These are phyloP conservation scores for Sinocyclocheilus anshuiensis DNA, from an alignment of 2,113 vertebrate genomes.

Conservation along the genomic window DNA sequence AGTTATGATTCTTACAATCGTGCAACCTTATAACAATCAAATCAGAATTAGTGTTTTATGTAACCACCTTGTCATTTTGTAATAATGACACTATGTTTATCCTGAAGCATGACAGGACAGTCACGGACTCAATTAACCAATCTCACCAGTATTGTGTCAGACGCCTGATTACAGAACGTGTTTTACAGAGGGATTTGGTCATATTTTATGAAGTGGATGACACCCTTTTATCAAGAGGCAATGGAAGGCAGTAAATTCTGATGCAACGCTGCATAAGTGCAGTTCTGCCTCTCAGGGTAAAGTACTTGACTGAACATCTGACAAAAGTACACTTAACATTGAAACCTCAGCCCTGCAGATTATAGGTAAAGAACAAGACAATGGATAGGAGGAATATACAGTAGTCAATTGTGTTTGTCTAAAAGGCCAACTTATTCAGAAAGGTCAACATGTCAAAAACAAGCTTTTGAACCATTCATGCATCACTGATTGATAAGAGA, in stretches of 20 bases:
- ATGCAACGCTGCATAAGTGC: slow-evolving; percentile 17
- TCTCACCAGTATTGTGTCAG: neutral
- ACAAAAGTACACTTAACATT: neutral
- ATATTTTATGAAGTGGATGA: slow-evolving; percentile 32
- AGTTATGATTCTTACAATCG: neutral
- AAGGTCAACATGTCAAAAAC: slow-evolving; percentile 4
- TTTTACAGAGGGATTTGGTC: neutral
- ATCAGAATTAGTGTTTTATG: neutral
- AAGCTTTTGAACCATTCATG: neutral
- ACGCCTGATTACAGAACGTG: neutral
- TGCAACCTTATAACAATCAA: neutral
- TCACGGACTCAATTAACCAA: neutral
- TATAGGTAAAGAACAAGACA: neutral
- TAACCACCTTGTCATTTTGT: slow-evolving; percentile 12
- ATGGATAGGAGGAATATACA: neutral
- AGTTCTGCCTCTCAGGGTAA: slow-evolving; percentile 20
- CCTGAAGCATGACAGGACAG: neutral
- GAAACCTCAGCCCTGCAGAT: neutral
- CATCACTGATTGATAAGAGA: neutral
- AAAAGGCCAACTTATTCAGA: neutral
- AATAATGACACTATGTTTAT: neutral
- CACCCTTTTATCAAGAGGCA: slow-evolving; percentile 39
- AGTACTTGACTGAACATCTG: slow-evolving; percentile 25
- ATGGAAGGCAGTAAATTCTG: slow-evolving; percentile 16
- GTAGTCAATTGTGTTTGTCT: neutral